Percentiles rank a stretch among this genome's conserved stretches.
Conservation (phyloP, 2,113 vertebrate species). For the Cichladusa arquata region DNA sequence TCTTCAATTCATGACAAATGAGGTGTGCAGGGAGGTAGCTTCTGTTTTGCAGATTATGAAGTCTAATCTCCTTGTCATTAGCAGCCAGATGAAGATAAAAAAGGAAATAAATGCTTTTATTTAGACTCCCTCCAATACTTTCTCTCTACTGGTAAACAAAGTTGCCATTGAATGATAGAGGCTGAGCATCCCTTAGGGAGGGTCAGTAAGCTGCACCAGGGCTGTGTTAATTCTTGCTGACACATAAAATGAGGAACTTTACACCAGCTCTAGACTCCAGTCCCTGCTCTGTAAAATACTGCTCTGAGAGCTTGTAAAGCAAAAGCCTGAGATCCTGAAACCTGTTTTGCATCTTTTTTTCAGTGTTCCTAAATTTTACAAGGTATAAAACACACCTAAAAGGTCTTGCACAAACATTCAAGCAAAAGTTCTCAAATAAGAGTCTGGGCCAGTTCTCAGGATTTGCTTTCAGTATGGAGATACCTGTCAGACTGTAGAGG, state of each 20-base stretch:
- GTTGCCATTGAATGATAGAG: neutral
- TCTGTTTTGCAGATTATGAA: neutral
- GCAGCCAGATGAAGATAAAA: neutral
- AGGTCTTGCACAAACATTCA: neutral
- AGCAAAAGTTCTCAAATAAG: neutral
- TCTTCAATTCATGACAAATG: neutral
- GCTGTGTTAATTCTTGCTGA: constrained; percentile 13
- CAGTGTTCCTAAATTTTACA: neutral
- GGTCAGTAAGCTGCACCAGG: neutral
- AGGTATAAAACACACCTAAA: neutral
- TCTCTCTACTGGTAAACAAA: neutral
- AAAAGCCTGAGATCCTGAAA: neutral
- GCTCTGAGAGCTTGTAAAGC: neutral
- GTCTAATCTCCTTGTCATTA: neutral
- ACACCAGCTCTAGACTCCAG: constrained; percentile 1
- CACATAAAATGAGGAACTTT: constrained; percentile 5
- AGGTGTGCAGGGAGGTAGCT: neutral
- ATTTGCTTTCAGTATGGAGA: neutral
- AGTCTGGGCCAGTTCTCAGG: neutral
- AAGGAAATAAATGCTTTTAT: neutral
- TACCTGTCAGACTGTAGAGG: neutral
- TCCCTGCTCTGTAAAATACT: constrained; percentile 29
- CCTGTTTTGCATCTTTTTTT: neutral
- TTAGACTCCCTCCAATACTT: constrained; percentile 34
- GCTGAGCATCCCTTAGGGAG: neutral